Base-by-base conservation (phyloP, 2,888 invertebrate species). In the Aethes cnicana region DNA sequence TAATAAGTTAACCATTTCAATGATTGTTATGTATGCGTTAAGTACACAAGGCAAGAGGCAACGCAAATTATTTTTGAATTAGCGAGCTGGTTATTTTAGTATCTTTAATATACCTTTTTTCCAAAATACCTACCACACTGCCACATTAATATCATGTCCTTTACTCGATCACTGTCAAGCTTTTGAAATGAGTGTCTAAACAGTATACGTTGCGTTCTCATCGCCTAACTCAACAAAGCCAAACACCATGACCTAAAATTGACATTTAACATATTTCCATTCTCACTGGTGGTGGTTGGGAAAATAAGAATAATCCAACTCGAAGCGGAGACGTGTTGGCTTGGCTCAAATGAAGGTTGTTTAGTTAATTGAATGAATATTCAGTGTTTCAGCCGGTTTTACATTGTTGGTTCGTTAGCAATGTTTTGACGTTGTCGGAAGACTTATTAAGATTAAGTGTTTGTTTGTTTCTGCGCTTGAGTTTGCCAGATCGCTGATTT, bases 341-440 rank as follows among this genome's bases (percentile, higher is more conserved):
- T 16, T 12, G 12, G 16, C n/a, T 25, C 47, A 48, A 33, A 25
- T 32, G 39, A n/a, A 36, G 47, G 25, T 17, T 30, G 23, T 5
- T 9, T 7, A 16, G 23, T 39, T 43, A 50, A 44, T 50, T 44
- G 30, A 23, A 50, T 50, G 43, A 50, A 50, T 50, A 50, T 50
- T 30, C 30, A 50, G 43, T 43, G 8, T 7, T 44, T 17, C 30
- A 30, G 23, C 50, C 30, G 43, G 49, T 44, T 20, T 35, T 35
- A 42, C 30, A 18, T 25, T 37, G 43, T 47, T 6, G 21, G 37
- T 44, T 50, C 28, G 44, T 50, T 50, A 50, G 43, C 12, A 43
- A 30, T 37, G 50, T 37, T 50, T 50, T 50, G 50, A 50, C 43
- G 43, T 30, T 26, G 30, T 9, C 4, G 37, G 23, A 25, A 20